A percentile compares a stretch with the other conserved stretches of the same genome.
Conservation (phyloP, 2,888 invertebrate species). For the Epinotia demarniana region DNA sequence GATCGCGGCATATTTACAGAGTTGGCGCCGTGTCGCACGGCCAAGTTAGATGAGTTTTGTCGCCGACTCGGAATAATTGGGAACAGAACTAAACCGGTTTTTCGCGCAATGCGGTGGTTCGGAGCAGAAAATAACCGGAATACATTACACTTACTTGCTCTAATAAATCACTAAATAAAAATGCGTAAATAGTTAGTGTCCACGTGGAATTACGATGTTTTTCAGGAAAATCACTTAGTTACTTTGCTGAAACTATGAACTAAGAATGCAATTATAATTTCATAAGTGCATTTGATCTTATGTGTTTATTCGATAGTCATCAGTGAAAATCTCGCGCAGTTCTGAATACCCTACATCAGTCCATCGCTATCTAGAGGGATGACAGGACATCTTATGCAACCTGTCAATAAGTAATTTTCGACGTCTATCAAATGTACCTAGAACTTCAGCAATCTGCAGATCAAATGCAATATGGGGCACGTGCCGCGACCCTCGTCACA, state of each 20-base stretch:
- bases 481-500: slow-evolving; percentile 40
- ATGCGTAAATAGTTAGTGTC: not conserved
- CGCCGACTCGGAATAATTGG: slow-evolving; percentile 44
- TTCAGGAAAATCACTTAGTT: too few species aligned
- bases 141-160: slow-evolving; percentile 14
- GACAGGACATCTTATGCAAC: too few species aligned
- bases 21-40: slow-evolving; percentile 30
- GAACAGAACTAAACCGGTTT: slow-evolving; percentile 33
- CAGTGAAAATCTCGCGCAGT: too few species aligned
- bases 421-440: not conserved
- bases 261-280: too few species aligned
- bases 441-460: slow-evolving; percentile 29
- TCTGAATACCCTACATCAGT: too few species aligned
- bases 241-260: too few species aligned
- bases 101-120: slow-evolving; percentile 15
- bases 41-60: slow-evolving; percentile 45
- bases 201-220: too few species aligned
- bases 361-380: too few species aligned
- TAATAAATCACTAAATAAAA: not conserved
- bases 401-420: too few species aligned
- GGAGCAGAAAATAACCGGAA: slow-evolving; percentile 9
- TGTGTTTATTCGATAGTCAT: too few species aligned
- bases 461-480: slow-evolving; percentile 38
- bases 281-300: too few species aligned
- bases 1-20: slow-evolving; percentile 41